Percentiles rank a stretch among this genome's conserved stretches.
Conservation (phyloP, 1,140 invertebrate genomes). For the Rhynchophorus ferrugineus region DNA sequence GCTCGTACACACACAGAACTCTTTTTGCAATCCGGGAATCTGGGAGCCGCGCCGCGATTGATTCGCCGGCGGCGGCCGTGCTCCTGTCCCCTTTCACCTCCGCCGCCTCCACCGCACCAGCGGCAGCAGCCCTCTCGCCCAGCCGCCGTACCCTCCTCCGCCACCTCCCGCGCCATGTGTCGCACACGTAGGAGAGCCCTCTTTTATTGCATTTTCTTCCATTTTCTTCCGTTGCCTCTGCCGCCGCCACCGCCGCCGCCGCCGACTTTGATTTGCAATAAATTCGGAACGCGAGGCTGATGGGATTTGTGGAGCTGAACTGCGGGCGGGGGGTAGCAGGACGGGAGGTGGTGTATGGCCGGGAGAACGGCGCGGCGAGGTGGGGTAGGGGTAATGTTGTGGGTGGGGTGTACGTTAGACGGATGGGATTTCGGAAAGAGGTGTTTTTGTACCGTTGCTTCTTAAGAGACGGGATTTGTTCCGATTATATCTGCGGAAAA, state of each 20-base stretch:
- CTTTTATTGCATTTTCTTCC: constrained; percentile 22
- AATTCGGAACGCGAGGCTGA: constrained; percentile 4
- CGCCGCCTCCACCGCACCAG: background rate
- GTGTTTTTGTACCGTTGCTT: too few species aligned
- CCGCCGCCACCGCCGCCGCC: constrained; percentile 7
- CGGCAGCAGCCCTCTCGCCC: background rate
- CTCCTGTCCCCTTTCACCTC: background rate
- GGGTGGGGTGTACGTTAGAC: constrained; percentile 14
- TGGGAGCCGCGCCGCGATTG: constrained; percentile 6
- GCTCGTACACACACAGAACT: constrained; percentile 2
- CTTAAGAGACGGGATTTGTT: too few species aligned
- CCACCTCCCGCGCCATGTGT: constrained; percentile 10
- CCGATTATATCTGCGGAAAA: too few species aligned
- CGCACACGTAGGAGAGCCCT: constrained; percentile 10
- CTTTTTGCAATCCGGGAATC: constrained; percentile 9
- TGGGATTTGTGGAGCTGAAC: background rate
- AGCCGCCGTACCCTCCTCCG: background rate
- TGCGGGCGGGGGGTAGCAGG: background rate
- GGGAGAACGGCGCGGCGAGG: background rate
- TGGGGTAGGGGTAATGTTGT: background rate
- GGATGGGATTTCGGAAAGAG: too few species aligned
- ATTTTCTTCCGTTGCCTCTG: constrained; percentile 9
- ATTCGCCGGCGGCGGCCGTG: constrained; percentile 7
- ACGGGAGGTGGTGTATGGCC: background rate
- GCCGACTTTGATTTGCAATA: constrained; percentile 19